Percentiles rank a stretch among this genome's conserved stretches.
Conservation (phyloP, 1,140 invertebrate species). For the Agrilus planipennis region DNA sequence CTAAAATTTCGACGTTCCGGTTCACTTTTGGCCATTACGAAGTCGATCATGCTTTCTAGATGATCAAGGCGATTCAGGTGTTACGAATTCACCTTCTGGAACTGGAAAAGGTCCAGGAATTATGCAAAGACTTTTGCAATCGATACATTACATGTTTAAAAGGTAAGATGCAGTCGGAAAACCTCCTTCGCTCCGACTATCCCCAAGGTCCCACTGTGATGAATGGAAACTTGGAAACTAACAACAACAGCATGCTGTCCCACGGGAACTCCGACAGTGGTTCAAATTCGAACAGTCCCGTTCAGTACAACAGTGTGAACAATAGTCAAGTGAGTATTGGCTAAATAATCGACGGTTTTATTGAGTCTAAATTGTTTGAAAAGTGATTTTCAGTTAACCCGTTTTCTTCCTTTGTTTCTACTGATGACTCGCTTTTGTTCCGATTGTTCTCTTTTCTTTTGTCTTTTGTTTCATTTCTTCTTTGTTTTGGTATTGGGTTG, state of each 20-base stretch:
- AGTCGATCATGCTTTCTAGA: slow-evolving; percentile 53
- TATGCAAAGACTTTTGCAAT: slow-evolving; percentile 95
- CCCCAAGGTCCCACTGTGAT: slow-evolving; percentile 34
- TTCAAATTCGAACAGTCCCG: slow-evolving; percentile 32
- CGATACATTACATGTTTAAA: slow-evolving; percentile 92
- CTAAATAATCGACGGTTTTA: too few species aligned
- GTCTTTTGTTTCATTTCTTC: too few species aligned
- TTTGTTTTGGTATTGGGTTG: too few species aligned
- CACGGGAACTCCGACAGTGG: slow-evolving; percentile 32
- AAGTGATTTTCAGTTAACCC: too few species aligned
- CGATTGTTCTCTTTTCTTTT: too few species aligned
- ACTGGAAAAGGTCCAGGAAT: slow-evolving; percentile 89
- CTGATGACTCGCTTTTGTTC: too few species aligned
- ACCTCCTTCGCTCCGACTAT: slow-evolving; percentile 67
- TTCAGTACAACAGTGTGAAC: slow-evolving; percentile 32
- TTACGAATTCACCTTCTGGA: slow-evolving; percentile 91
- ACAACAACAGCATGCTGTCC: slow-evolving; percentile 28
- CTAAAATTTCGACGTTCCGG: too few species aligned
- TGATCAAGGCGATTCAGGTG: slow-evolving; percentile 97
- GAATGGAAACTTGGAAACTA: slow-evolving; percentile 24
- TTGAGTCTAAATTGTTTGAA: too few species aligned
- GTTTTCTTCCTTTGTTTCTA: too few species aligned
- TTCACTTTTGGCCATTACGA: too few species aligned
- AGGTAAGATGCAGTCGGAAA: slow-evolving; percentile 95
- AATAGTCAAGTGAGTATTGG: slow-evolving; percentile 24